A percentile compares a stretch with the other conserved stretches of the same genome.
These are phyloP conservation scores for Sylvilagus bachmani DNA, from an alignment of 2,113 vertebrate genomes.

Conservation along the genomic window DNA sequence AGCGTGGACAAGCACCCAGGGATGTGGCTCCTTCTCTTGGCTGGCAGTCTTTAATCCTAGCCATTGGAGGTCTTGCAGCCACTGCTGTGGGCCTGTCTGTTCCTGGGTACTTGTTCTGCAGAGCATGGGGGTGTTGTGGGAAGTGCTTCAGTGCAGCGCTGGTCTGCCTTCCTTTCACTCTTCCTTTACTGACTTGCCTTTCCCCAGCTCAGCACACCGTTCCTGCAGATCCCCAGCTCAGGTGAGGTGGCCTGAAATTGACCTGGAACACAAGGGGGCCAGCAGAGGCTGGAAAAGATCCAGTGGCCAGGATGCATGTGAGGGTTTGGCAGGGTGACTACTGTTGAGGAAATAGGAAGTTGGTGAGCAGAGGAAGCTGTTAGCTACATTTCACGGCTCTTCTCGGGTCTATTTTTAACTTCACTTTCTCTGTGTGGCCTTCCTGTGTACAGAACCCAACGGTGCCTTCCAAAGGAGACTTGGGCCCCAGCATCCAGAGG, in stretches of 20 bases:
- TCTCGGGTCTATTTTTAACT: background rate
- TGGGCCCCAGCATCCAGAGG: background rate
- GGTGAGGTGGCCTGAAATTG: background rate
- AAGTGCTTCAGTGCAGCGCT: background rate
- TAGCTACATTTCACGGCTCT: background rate
- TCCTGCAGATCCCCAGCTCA: background rate
- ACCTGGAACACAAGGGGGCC: background rate
- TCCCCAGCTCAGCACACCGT: background rate
- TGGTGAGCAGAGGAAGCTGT: background rate
- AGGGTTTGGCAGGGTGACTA: background rate
- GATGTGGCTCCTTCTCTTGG: background rate
- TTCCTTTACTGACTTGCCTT: background rate
- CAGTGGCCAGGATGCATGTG: background rate
- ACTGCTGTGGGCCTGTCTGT: background rate
- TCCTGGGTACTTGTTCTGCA: background rate
- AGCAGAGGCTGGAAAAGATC: background rate
- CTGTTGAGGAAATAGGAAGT: background rate
- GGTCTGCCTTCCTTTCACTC: background rate
- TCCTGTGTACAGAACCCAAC: background rate
- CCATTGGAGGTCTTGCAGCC: background rate
- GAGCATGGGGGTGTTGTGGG: background rate
- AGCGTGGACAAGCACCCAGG: background rate
- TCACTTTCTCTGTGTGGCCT: background rate
- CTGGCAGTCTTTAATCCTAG: background rate
- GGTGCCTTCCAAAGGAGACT: slow-evolving; percentile 41